Evolutionary conservation across 1,140 invertebrate genomes (phyloP).

Genomic region (Physella acuta): DNA sequence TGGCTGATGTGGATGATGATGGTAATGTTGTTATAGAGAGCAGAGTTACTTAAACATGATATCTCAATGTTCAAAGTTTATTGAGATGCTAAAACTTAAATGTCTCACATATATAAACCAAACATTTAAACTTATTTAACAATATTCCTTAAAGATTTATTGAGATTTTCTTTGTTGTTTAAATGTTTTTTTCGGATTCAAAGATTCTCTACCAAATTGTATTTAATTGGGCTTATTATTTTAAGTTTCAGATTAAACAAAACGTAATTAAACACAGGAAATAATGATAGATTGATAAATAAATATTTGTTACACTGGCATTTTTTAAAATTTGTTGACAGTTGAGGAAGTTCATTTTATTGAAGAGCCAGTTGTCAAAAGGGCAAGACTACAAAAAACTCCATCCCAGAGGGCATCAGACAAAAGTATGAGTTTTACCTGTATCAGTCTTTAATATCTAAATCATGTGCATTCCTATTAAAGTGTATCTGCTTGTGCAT

Average conservation of each 20-base stretch:
- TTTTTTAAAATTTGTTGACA: not conserved
- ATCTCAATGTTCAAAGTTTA: too few relatives aligned
- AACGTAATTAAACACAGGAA: not conserved
- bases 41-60: too few relatives aligned
- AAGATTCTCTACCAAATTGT: too few relatives aligned
- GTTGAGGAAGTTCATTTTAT: conserved; percentile 13
- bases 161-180: too few relatives aligned
- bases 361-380: conserved; percentile 5
- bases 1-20: conserved; percentile 1
- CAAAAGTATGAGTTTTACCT: conserved; percentile 7
- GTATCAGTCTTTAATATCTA: too few relatives aligned
- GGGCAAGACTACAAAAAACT: conserved; percentile 24
- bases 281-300: not conserved
- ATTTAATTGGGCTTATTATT: not conserved
- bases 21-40: too few relatives aligned
- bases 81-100: too few relatives aligned
- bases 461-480: not conserved
- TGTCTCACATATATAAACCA: too few relatives aligned
- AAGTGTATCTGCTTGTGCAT: not conserved
- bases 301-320: not conserved
- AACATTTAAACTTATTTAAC: too few relatives aligned
- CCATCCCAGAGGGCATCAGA: conserved; percentile 20
- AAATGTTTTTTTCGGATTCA: too few relatives aligned
- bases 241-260: not conserved
- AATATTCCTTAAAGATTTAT: too few relatives aligned